Percentiles rank a stretch among this genome's conserved stretches.
Conservation (phyloP, 2,113 vertebrate species). For the Psilopogon haemacephalus region DNA sequence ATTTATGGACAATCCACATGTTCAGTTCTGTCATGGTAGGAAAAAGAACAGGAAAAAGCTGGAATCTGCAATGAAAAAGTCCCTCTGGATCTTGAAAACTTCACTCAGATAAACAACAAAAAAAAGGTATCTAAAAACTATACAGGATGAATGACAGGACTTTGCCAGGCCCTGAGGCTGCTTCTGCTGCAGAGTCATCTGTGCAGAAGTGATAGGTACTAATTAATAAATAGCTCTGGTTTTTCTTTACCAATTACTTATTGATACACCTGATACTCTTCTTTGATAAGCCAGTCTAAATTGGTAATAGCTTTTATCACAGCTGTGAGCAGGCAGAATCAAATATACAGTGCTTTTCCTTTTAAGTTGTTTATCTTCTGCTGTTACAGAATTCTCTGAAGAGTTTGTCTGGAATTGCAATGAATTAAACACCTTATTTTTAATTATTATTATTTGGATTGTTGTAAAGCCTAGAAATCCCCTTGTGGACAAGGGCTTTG, state of each 20-base stretch:
- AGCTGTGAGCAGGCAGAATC: background rate
- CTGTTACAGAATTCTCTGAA: constrained; percentile 16
- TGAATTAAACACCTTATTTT: constrained; percentile 55
- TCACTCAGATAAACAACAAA: background rate
- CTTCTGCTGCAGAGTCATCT: background rate
- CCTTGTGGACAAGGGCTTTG: background rate
- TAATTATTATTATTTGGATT: constrained; percentile 56
- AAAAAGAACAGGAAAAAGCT: background rate
- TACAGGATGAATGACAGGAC: background rate
- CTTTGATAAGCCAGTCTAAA: constrained; percentile 31
- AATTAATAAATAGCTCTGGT: constrained; percentile 19
- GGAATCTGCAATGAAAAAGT: background rate
- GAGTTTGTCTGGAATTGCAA: constrained; percentile 24
- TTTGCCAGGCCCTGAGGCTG: background rate
- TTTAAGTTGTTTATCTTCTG: constrained; percentile 48
- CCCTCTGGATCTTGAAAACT: background rate
- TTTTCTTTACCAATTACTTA: constrained; percentile 43
- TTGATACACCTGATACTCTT: constrained; percentile 19
- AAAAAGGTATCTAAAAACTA: background rate
- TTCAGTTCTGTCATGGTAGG: background rate
- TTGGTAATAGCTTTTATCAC: constrained; percentile 50
- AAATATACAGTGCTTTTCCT: constrained; percentile 1
- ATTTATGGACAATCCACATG: fast-evolving
- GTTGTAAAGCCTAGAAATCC: constrained; percentile 18
- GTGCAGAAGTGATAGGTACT: background rate